Base-by-base conservation (phyloP, 2,113 vertebrate species). In the Antechinus flavipes region DNA sequence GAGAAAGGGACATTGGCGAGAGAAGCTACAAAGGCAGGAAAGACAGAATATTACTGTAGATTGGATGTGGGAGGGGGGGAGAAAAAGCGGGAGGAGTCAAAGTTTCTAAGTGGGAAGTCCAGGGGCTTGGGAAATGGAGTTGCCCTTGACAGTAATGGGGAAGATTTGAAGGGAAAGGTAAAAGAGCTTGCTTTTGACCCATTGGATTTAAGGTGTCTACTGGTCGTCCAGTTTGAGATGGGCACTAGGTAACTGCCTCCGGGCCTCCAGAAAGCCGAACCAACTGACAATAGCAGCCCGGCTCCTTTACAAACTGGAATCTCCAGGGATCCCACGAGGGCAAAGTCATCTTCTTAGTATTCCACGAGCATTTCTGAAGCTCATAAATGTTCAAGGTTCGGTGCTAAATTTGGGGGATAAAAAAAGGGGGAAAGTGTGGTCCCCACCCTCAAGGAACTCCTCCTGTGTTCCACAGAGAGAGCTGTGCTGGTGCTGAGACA, bases 11-110 rank as follows among this genome's bases (percentile, higher is more conserved):
- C 4, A 19, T 16, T 12, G 27, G 11, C 12, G 30, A 68, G 61
- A 16, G 61, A 16, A 1, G 14, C 12, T n/a, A 16, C 1, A n/a
- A n/a, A 76, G 35, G 12, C 68, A 42, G 35, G 19, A 76, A n/a
- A 76, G 35, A 76, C 14, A 5, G 35, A n/a, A 35, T 1, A 0
- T 22, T 0, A 7, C n/a, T 42, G 16, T 35, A 22, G 35, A 2
- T 16, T 22, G n/a, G 35, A 19, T 22, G 6, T 8, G 16, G 19
- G 19, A 2, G 2, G 68, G 3, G 6, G 14, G 68, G 16, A 6
- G 19, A 2, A 35, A 22, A 47, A 47, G 42, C 42, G 16, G 7
- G 68, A 76, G 68, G 68, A 35, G 3, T 5, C 25, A 11, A 35
- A 12, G 14, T 12, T 35, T 16, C 30, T 1, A 76, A 30, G 35